Percentiles rank a stretch among this genome's conserved stretches.
phyloP scores from a whole-genome alignment of 2,113 vertebrate species.

The Colossoma macropomum region DNA sequence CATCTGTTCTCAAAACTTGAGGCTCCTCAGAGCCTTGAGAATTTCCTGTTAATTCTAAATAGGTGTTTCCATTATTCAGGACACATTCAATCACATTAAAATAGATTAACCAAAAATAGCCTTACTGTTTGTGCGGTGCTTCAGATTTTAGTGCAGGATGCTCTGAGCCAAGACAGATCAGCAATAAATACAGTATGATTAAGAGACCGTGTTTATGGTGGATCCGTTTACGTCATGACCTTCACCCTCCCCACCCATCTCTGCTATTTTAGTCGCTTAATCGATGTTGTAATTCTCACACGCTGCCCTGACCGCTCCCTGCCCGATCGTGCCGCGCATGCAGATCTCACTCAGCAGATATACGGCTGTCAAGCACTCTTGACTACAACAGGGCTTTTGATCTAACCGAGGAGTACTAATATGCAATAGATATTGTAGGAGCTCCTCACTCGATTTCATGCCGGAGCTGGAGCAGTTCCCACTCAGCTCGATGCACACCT shows the following conservation, averaged over 20 bases:
- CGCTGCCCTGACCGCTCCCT: conserved; percentile 38
- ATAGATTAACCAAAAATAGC: conserved; percentile 31
- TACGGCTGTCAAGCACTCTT: conserved; percentile 39
- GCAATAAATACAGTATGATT: conserved; percentile 49
- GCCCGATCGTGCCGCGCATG: conserved; percentile 34
- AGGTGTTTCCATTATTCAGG: no score
- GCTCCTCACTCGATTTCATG: conserved; percentile 38
- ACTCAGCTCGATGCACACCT: conserved; percentile 4
- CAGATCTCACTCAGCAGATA: conserved; percentile 53
- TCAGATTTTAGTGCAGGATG: conserved; percentile 4
- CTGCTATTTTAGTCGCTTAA: conserved; percentile 54
- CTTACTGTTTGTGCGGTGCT: conserved; percentile 6
- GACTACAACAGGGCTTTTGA: conserved; percentile 38
- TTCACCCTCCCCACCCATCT: conserved; percentile 47
- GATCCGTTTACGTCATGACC: conserved; percentile 46
- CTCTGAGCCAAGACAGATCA: conserved; percentile 13
- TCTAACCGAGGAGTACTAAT: conserved; percentile 39
- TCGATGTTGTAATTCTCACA: conserved; percentile 55
- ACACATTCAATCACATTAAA: conserved; percentile 7
- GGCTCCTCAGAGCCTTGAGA: no score
- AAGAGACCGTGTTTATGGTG: conserved; percentile 48
- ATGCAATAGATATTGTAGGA: conserved; percentile 29
- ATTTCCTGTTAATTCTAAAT: no score
- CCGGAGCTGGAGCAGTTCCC: background rate
- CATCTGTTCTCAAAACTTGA: no score